A percentile compares a stretch with the other conserved stretches of the same genome.
Evolutionary conservation across 1,140 invertebrate species (phyloP).

Genomic region (Brachystomella parvula): DNA sequence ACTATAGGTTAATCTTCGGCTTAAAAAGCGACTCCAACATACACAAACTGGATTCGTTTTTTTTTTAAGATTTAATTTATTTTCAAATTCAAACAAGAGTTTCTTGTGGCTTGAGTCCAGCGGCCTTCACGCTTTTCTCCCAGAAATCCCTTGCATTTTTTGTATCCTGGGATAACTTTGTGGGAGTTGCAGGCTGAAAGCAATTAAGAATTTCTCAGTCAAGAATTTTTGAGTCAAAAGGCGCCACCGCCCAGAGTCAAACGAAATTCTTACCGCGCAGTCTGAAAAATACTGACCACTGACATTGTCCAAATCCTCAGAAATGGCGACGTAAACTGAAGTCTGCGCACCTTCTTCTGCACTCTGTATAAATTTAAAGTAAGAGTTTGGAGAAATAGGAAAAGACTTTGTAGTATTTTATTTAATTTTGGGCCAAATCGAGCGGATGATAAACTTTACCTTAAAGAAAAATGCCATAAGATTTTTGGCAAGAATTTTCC

Average conservation of each 20-base stretch:
- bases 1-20: too few species aligned
- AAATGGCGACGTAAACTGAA: slow-evolving; percentile 41
- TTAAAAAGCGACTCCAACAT: too few species aligned
- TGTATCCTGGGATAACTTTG: slow-evolving; percentile 38
- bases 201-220: not conserved
- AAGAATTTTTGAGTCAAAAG: too few species aligned
- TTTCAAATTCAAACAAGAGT: not conserved
- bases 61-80: too few species aligned
- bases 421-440: not conserved
- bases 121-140: slow-evolving; percentile 44
- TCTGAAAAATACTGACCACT: slow-evolving; percentile 45
- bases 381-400: too few species aligned
- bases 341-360: slow-evolving; percentile 43
- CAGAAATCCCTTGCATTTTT: slow-evolving; percentile 43
- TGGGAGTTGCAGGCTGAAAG: slow-evolving; percentile 27
- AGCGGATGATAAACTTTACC: not conserved
- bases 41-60: too few species aligned
- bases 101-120: slow-evolving; percentile 37
- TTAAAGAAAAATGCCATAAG: slow-evolving; percentile 11
- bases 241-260: not conserved
- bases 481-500: not conserved
- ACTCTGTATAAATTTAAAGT: too few species aligned
- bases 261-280: slow-evolving; percentile 35
- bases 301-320: slow-evolving; percentile 40
- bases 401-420: not conserved